A percentile compares a stretch with the other conserved stretches of the same genome.
Conservation (phyloP, 2,888 invertebrate species). For the Agrilus biguttatus region DNA sequence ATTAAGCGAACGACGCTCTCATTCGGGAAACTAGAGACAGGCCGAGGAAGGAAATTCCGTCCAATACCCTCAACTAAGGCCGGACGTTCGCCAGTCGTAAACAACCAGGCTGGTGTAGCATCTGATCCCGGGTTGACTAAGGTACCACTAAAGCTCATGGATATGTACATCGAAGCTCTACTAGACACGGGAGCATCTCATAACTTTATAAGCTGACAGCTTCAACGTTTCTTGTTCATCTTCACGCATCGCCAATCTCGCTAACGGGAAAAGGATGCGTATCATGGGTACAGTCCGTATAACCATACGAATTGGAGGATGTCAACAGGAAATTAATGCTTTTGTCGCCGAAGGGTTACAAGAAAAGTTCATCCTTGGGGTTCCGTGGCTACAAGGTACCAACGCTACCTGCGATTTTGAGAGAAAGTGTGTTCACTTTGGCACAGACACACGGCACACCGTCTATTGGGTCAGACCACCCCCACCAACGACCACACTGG, state of each 20-base stretch:
- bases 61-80: not conserved
- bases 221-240: not conserved
- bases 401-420: not conserved
- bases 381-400: not conserved
- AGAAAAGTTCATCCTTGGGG: not conserved
- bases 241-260: too few species aligned
- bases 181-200: not conserved
- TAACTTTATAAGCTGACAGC: not conserved
- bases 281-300: not conserved
- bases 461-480: not conserved
- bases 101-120: not conserved
- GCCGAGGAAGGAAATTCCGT: not conserved
- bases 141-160: not conserved
- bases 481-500: too few species aligned
- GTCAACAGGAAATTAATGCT: not conserved
- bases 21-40: not conserved
- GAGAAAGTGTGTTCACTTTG: constrained; percentile 1
- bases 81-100: not conserved
- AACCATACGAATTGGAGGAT: not conserved
- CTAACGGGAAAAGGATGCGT: not conserved
- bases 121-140: not conserved
- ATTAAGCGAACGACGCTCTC: not conserved
- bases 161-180: not conserved
- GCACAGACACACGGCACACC: not conserved
- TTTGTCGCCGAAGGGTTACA: not conserved